phyloP scores from a whole-genome alignment of 1,140 invertebrate genomes.

The Brachionus rubens region DNA sequence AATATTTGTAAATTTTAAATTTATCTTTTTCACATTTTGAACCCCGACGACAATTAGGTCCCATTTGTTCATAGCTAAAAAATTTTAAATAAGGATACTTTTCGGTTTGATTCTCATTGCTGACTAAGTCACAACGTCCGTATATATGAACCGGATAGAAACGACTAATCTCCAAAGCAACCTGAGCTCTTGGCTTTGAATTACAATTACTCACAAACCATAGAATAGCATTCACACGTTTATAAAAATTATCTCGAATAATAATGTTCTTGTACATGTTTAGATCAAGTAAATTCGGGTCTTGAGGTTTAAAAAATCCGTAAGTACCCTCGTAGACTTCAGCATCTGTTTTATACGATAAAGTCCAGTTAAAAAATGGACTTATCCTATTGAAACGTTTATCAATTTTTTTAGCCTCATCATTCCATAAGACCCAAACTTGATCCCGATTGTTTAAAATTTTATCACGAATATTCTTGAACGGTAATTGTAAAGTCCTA shows the following conservation, averaged over 20 bases:
- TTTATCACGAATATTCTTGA: neutral
- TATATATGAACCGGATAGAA: conserved; percentile 42
- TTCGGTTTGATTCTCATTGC: neutral
- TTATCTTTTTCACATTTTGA: conserved; percentile 32
- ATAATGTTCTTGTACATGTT: neutral
- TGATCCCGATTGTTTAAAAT: conserved; percentile 28
- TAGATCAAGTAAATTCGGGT: neutral
- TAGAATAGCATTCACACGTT: conserved; percentile 38
- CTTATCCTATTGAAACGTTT: conserved; percentile 12
- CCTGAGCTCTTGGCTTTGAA: neutral
- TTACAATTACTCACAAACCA: conserved; percentile 47
- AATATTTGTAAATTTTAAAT: conserved; percentile 46
- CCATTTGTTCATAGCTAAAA: neutral
- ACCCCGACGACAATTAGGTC: neutral
- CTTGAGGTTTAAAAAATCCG: neutral
- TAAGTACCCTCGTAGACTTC: conserved; percentile 36
- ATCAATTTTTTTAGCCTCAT: conserved; percentile 6
- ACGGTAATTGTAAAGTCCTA: conserved; percentile 23
- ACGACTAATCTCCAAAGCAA: conserved; percentile 19
- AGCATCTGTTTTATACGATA: neutral
- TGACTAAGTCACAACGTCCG: conserved; percentile 5
- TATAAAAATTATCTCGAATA: neutral
- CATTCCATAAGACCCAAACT: conserved; percentile 46
- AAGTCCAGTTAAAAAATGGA: conserved; percentile 43
- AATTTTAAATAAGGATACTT: conserved; percentile 25